phyloP scores from a whole-genome alignment of 1,140 invertebrate species.

The Sycophaga agraensis region DNA sequence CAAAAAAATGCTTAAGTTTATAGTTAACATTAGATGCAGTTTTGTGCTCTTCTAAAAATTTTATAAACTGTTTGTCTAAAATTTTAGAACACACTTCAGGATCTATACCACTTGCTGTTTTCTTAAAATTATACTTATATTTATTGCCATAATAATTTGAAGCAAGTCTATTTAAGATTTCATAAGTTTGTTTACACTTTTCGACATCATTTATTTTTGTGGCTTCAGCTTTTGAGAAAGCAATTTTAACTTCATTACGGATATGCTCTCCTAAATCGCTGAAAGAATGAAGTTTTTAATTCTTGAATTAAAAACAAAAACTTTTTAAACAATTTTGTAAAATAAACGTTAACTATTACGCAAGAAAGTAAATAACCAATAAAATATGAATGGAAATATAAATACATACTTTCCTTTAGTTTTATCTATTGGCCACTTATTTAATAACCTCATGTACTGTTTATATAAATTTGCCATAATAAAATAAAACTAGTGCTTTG shows the following conservation, averaged over 20 bases:
- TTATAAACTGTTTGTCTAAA: no score
- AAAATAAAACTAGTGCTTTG: no score
- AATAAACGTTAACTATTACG: no score
- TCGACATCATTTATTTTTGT: conserved; percentile 57
- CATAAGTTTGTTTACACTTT: conserved; percentile 67
- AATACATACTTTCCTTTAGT: conserved; percentile 61
- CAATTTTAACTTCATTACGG: conserved; percentile 66
- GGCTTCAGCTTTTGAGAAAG: conserved; percentile 65
- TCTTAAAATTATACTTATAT: conserved; percentile 61
- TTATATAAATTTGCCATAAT: conserved; percentile 69
- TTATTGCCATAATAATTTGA: conserved; percentile 70
- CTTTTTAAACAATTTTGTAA: no score
- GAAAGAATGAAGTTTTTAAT: conserved; percentile 29
- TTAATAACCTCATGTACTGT: conserved; percentile 72
- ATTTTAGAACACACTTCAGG: no score
- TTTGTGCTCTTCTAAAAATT: conserved; percentile 64
- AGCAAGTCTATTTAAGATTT: conserved; percentile 68
- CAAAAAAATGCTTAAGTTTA: conserved; percentile 17
- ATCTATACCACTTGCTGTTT: conserved; percentile 69
- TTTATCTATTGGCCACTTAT: conserved; percentile 78
- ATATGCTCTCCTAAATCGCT: conserved; percentile 79
- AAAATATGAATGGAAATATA: neutral
- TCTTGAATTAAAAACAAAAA: neutral
- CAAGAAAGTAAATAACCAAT: no score
- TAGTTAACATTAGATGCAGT: no score